A percentile compares a stretch with the other conserved stretches of the same genome.
These are phyloP conservation scores for Pammene aurita DNA, from an alignment of 2,888 invertebrate species.

Conservation along the genomic window DNA sequence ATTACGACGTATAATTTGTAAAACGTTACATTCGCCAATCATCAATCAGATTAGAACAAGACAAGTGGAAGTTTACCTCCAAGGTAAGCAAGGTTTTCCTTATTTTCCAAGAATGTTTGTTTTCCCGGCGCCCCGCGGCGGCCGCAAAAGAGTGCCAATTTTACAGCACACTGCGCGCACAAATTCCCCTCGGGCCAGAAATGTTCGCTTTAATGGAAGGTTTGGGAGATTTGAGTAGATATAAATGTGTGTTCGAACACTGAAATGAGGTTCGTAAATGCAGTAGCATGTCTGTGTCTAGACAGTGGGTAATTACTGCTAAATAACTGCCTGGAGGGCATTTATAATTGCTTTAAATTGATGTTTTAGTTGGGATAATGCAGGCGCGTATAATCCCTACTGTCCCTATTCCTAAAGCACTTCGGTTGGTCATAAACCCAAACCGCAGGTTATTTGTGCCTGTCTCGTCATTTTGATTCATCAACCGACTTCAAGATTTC, in stretches of 20 bases:
- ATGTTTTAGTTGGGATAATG: too few species aligned
- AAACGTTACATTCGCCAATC: neutral
- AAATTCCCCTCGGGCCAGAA: conserved; percentile 22
- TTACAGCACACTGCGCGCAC: conserved; percentile 27
- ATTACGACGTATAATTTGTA: neutral
- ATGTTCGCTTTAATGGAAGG: conserved; percentile 16
- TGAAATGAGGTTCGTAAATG: neutral
- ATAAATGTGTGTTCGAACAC: neutral
- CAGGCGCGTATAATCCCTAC: too few species aligned
- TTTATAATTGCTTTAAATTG: too few species aligned
- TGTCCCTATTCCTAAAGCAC: too few species aligned
- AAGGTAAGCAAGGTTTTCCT: conserved; percentile 1
- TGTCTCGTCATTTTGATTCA: too few species aligned
- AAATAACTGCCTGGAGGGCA: too few species aligned
- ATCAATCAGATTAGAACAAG: conserved; percentile 5
- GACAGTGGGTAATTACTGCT: neutral
- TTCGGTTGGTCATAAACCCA: too few species aligned
- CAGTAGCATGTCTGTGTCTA: neutral
- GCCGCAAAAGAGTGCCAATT: conserved; percentile 33
- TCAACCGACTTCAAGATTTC: too few species aligned
- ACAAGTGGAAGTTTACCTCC: conserved; percentile 11
- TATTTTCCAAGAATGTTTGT: conserved; percentile 19
- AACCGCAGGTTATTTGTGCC: too few species aligned
- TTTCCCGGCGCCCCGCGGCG: conserved; percentile 9
- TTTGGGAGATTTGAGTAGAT: conserved; percentile 13